Evolutionary conservation across 2,797 vertebrate genomes (phyloP), one percentile per base, ranked within the genome.

Genomic region (Chelon labrosus): DNA sequence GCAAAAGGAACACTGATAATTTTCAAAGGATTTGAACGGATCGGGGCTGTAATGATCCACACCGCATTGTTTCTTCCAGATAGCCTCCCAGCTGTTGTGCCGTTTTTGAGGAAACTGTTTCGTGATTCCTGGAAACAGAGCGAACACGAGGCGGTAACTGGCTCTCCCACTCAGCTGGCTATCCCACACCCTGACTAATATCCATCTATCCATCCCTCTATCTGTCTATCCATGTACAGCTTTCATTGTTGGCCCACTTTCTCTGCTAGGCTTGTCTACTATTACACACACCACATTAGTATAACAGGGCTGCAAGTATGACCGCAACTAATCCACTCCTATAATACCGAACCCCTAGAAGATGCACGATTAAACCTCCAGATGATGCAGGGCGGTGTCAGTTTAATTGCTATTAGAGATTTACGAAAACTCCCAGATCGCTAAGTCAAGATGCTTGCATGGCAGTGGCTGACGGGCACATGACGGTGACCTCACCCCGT

Each of bases 71-170:
- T 19, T 52, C 14, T 54, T 37, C 16, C 10, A 13, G 1, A 11
- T 2, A 0, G 17, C 63, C 14, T 38, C 57, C 10, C 71, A 74
- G 77, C 75, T 80, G 79, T 57, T 71, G 41, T 73, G 60, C 55
- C 70, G 49, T 83, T 79, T 73, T 54, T 66, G 53, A 68, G 59
- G 61, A 81, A 83, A 46, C n/a, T 6, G 7, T 17, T 60, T 14
- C 7, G 31, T 67, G 58, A 47, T 81, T 84, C 60, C 38, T 81
- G 77, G 61, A 87, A 72, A 72, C 61, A 13, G 65, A 58, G 55
- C 20, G 65, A 78, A 41, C 56, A 61, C 75, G 68, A 64, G 66
- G 58, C 59, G 31, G 9, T 77, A 81, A 87, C 77, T 85, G 75
- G 72, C 50, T 70, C 56, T 65, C 17, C 20, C 58, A 70, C 71